phyloP scores from a whole-genome alignment of 2,113 vertebrate genomes.

The Athene cunicularia region DNA sequence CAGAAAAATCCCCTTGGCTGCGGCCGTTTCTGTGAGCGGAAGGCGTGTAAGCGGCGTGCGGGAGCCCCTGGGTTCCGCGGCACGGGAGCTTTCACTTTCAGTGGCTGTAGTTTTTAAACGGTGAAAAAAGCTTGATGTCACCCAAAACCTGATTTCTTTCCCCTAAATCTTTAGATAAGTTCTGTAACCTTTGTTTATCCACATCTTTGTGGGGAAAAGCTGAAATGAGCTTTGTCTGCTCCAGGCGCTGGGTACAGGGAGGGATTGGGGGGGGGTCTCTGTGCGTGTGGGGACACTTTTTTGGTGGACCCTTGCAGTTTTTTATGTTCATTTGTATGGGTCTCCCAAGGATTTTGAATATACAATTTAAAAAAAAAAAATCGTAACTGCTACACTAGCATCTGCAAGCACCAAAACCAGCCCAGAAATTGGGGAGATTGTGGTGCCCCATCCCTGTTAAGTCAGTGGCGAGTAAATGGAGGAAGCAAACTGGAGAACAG shows the following conservation, averaged over 20 bases:
- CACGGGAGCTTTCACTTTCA: background rate
- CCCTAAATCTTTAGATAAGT: background rate
- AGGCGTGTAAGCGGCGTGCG: background rate
- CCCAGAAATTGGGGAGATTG: background rate
- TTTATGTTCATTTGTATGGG: background rate
- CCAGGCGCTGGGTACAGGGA: too few relatives aligned
- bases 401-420: too few relatives aligned
- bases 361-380: accelerated
- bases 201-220: background rate
- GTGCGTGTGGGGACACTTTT: accelerated
- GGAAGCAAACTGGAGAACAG: background rate
- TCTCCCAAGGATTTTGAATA: background rate
- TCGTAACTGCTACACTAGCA: background rate
- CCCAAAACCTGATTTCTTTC: background rate
- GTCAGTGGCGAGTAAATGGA: background rate
- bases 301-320: background rate
- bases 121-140: background rate
- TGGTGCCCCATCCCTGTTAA: background rate
- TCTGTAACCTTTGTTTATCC: background rate
- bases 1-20: background rate
- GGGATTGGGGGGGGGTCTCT: background rate
- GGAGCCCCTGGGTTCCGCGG: accelerated
- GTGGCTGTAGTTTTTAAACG: accelerated
- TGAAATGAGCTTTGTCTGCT: accelerated
- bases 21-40: accelerated